Percentiles rank a stretch among this genome's conserved stretches.
Evolutionary conservation across 37 sponge, comb jelly and placozoan species (phyloP).

Genomic region (Bolinopsis microptera): DNA sequence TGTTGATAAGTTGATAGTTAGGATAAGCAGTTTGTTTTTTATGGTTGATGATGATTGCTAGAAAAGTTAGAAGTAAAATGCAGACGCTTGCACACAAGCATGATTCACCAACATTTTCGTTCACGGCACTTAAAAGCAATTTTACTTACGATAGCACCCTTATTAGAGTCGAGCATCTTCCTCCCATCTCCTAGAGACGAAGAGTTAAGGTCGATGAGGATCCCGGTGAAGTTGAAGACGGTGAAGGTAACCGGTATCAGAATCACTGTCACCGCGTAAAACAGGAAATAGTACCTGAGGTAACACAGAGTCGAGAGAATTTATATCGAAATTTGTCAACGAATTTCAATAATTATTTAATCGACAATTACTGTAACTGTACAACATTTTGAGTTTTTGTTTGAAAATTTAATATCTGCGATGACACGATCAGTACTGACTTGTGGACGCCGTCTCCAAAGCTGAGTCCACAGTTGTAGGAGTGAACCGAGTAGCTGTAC

Average conservation of each 20-base stretch:
- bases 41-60: too few relatives aligned
- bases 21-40: too few relatives aligned
- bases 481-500: slow-evolving; percentile 20
- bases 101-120: too few relatives aligned
- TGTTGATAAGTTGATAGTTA: too few relatives aligned
- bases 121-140: too few relatives aligned
- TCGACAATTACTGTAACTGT: too few relatives aligned
- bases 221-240: slow-evolving; percentile 48
- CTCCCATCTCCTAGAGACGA: slow-evolving; percentile 5
- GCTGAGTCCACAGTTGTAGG: slow-evolving; percentile 49
- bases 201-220: slow-evolving; percentile 41
- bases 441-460: slow-evolving; percentile 30
- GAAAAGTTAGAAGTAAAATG: too few relatives aligned
- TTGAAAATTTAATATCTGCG: neutral
- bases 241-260: slow-evolving; percentile 43
- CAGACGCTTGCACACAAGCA: too few relatives aligned
- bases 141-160: slow-evolving; percentile 50
- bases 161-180: slow-evolving; percentile 49
- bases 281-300: slow-evolving; percentile 58
- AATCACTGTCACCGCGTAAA: slow-evolving; percentile 49
- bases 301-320: too few relatives aligned
- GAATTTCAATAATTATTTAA: too few relatives aligned
- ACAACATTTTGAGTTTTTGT: too few relatives aligned
- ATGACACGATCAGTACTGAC: slow-evolving; percentile 1
- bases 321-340: too few relatives aligned